These are phyloP conservation scores for Hyperoodon ampullatus DNA, from an alignment of 2,113 vertebrate species.

Conservation along the genomic window DNA sequence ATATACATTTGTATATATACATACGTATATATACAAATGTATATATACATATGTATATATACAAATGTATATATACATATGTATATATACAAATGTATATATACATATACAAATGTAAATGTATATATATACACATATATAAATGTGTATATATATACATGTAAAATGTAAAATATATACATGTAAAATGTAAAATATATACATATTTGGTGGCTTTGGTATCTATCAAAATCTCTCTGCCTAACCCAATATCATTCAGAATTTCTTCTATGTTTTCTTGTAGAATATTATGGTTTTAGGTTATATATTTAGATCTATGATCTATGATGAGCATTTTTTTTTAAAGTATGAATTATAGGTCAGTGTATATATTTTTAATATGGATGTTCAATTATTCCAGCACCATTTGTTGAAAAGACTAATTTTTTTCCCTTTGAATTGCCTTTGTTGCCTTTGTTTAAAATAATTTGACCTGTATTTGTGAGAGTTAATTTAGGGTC, in stretches of 20 bases:
- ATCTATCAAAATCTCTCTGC: not conserved
- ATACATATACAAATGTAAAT: too few species aligned
- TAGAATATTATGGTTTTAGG: not conserved
- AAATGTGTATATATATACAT: not conserved
- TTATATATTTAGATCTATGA: not conserved
- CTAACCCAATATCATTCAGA: not conserved
- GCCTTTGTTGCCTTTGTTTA: not conserved
- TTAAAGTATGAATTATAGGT: not conserved
- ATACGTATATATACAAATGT: too few species aligned
- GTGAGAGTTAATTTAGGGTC: not conserved
- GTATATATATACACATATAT: too few species aligned
- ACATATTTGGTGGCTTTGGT: not conserved
- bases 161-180: too few species aligned
- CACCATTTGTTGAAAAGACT: not conserved
- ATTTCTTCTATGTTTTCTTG: not conserved
- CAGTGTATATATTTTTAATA: not conserved
- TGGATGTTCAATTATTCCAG: not conserved
- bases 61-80: too few species aligned
- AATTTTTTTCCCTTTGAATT: not conserved
- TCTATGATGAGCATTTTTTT: not conserved
- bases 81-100: too few species aligned
- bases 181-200: not conserved
- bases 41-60: too few species aligned
- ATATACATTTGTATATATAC: too few species aligned
- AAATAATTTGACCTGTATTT: not conserved